These are phyloP conservation scores for Spizaetus ornatus DNA, from an alignment of 2,113 vertebrate species.

Conservation along the genomic window DNA sequence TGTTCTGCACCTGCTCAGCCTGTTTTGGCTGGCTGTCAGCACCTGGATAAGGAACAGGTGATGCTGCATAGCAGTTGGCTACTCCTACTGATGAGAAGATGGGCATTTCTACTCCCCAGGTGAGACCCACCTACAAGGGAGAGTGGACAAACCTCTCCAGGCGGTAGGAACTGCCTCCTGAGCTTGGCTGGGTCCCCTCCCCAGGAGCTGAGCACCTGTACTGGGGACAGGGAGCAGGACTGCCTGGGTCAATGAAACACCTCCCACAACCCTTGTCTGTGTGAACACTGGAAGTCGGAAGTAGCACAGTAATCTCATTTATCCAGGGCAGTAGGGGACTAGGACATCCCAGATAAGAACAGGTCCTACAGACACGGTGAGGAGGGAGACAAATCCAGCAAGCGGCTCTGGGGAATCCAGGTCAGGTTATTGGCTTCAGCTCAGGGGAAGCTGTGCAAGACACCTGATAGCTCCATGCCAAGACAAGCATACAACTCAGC, in stretches of 20 bases:
- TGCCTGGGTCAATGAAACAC: not conserved
- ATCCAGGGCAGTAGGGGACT: constrained; percentile 1
- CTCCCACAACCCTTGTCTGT: not conserved
- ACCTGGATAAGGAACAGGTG: not conserved
- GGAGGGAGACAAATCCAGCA: not conserved
- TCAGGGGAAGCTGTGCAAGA: not conserved
- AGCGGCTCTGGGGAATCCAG: not conserved
- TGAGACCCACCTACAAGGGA: not conserved
- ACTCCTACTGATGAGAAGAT: not conserved
- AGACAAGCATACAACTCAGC: not conserved
- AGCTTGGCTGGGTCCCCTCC: not conserved
- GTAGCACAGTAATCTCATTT: not conserved
- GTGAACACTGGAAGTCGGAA: not conserved
- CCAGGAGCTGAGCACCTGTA: not conserved
- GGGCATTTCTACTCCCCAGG: not conserved
- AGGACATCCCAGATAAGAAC: not conserved
- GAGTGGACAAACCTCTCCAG: not conserved
- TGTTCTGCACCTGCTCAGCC: not conserved
- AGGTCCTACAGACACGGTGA: not conserved
- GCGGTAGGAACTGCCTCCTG: not conserved
- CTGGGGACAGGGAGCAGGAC: not conserved
- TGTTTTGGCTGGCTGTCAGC: not conserved
- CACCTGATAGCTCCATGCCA: not conserved
- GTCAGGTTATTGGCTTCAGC: not conserved
- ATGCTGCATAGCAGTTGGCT: not conserved